Base-by-base conservation (phyloP, 2,888 invertebrate species). In the Fragum whitleyi region DNA sequence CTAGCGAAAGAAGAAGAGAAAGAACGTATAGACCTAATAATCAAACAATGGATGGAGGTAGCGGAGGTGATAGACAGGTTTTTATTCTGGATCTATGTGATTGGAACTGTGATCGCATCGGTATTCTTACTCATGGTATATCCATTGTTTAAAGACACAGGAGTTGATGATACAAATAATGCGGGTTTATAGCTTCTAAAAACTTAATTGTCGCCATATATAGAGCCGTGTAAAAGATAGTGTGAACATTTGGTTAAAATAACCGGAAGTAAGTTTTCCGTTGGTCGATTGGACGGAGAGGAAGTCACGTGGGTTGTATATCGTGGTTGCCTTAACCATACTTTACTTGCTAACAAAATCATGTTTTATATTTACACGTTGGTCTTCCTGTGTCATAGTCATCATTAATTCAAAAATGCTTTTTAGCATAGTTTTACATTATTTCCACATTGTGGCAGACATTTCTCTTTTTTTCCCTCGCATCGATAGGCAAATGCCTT, bases 61-160 rank as follows among this genome's bases (percentile, higher is more conserved):
- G 95, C 95, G 2, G 93, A 94, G 83, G 93, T 94, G 29, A 92
- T 95, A 28, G 95, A 95, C 87, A 90, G 95, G 57, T 93, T 95
- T 59, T 93, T 95, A 53, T 95, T 95, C 89, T 95, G 95, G 94
- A 87, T 95, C 36, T 95, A 95, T 89, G 92, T 95, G 21, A 72
- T 94, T 2, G 93, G 94, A 36, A 95, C 95, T 0, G 87, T 93
- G 2, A 82, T 93, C 62, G 94, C 94, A 21, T 94, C 95, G 1
- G 85, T 94, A 21, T 89, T 94, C 36, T 93, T 95, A 65, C 90
- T 95, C 42, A 90, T 95, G 69, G 91, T 95, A 62, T 92, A 95
- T 69, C 95, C 95, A 7, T 62, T 90, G n/a, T 83, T 80, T 32
- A 88, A 87, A 74, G 59, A 84, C 51, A 72, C 62, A 19, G 79